These are phyloP conservation scores for Sebastes hubbsi DNA, from an alignment of 2,797 vertebrate species.

Conservation along the genomic window DNA sequence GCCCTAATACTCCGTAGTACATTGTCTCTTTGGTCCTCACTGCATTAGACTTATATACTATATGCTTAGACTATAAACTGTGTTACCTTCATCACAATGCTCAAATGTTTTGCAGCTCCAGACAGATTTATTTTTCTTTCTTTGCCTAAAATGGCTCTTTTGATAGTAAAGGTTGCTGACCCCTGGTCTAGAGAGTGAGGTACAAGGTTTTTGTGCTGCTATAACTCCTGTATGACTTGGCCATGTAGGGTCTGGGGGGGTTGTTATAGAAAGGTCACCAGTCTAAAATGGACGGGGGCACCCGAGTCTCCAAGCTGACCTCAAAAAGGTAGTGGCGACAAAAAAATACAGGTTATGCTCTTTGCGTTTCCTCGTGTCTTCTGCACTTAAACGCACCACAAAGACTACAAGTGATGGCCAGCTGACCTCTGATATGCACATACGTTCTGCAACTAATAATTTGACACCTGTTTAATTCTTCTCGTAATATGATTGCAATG, in stretches of 20 bases:
- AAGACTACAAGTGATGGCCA: not conserved
- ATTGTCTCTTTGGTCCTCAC: too few species aligned
- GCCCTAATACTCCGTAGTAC: too few species aligned
- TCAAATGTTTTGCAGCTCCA: too few species aligned
- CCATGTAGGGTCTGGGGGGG: not conserved
- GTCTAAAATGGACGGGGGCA: conserved; percentile 7
- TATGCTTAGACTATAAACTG: too few species aligned
- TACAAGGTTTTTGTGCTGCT: not conserved
- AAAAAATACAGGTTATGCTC: not conserved
- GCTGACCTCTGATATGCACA: not conserved
- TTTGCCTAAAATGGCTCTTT: too few species aligned
- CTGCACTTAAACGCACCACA: not conserved
- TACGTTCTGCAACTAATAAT: not conserved
- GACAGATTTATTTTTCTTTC: too few species aligned
- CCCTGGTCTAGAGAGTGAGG: not conserved
- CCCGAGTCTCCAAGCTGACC: not conserved
- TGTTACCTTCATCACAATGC: too few species aligned
- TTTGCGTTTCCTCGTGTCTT: not conserved
- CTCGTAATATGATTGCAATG: not conserved
- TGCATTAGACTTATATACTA: too few species aligned
- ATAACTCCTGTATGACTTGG: conserved; percentile 10
- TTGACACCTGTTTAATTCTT: not conserved
- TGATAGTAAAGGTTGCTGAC: too few species aligned
- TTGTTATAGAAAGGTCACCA: conserved; percentile 23
- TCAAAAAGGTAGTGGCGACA: not conserved